Base-by-base conservation (phyloP, 2,113 vertebrate species). In the Centrocercus urophasianus region DNA sequence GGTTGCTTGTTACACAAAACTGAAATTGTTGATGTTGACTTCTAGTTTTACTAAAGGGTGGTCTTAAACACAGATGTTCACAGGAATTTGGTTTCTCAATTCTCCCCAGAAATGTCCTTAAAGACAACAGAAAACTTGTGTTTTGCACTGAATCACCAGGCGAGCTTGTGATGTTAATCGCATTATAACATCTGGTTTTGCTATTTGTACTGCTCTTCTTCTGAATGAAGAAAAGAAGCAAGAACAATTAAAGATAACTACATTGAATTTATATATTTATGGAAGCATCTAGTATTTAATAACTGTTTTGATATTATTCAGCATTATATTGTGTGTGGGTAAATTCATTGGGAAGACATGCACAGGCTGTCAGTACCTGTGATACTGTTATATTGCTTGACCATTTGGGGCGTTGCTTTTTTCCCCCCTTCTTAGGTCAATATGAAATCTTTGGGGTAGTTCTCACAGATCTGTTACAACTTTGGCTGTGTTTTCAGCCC, bases 111-210 rank as follows among this genome's bases (percentile, higher is more conserved):
- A 85, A n/a, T 2, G 12, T 70, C 19, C 7, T 43, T 56, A n/a
- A 76, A 83, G 47, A 69, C 63, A 80, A 10, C 43, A 85, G 82
- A 91, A 74, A 18, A 11, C 6, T 32, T 11, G 25, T 27, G 34
- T 84, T 88, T 87, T 90, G 67, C 48, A 43, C 19, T 88, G 59
- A 80, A 66, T 76, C 64, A 54, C 67, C 52, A 83, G 54, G 28
- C 61, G 80, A 63, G n/a, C 54, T 83, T 83, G 45, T 80, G 75
- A 77, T 70, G 48, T 86, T 85, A 79, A 85, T 88, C 42, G 57
- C 13, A 17, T 89, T 73, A 76, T 38, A 80, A 76, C 83, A 86
- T 85, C 64, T 90, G 80, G 19, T 19, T 87, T 91, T 90, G 43
- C 54, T 73, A 4, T 90, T 95, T 0, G 6, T 69, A 34, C 13